Evolutionary conservation across 1,140 invertebrate species (phyloP).

Genomic region (Halictus rubicundus): DNA sequence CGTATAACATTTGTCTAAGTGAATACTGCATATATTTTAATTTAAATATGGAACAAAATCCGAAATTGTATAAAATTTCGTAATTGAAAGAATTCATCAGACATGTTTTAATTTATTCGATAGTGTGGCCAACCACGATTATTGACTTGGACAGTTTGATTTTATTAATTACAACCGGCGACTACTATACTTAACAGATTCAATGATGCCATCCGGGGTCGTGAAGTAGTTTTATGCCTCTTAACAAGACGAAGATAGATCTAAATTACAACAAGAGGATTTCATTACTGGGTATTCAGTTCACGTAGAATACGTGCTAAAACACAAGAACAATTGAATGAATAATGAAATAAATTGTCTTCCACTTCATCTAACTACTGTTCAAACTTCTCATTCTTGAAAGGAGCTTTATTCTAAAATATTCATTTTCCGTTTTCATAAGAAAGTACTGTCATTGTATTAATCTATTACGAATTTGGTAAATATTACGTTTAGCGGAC

Average conservation of each 20-base stretch:
- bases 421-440: too few relatives aligned
- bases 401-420: too few relatives aligned
- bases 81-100: too few relatives aligned
- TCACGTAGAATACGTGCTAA: neutral
- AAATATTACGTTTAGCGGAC: too few relatives aligned
- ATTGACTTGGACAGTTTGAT: slow-evolving; percentile 31
- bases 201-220: slow-evolving; percentile 48
- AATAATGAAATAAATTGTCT: neutral
- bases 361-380: too few relatives aligned
- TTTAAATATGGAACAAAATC: too few relatives aligned
- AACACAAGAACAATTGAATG: neutral
- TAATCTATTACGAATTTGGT: too few relatives aligned
- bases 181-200: slow-evolving; percentile 35
- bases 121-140: neutral
- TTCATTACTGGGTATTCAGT: neutral
- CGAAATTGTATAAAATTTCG: too few relatives aligned
- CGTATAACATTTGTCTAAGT: too few relatives aligned
- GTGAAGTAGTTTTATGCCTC: slow-evolving; percentile 16
- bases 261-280: neutral
- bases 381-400: too few relatives aligned
- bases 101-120: neutral
- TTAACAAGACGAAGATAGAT: slow-evolving; percentile 30
- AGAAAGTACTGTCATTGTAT: too few relatives aligned
- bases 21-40: too few relatives aligned
- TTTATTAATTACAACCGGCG: slow-evolving; percentile 42